Conservation (phyloP, 2,797 vertebrate genomes). For the Cirrhinus mrigala region DNA sequence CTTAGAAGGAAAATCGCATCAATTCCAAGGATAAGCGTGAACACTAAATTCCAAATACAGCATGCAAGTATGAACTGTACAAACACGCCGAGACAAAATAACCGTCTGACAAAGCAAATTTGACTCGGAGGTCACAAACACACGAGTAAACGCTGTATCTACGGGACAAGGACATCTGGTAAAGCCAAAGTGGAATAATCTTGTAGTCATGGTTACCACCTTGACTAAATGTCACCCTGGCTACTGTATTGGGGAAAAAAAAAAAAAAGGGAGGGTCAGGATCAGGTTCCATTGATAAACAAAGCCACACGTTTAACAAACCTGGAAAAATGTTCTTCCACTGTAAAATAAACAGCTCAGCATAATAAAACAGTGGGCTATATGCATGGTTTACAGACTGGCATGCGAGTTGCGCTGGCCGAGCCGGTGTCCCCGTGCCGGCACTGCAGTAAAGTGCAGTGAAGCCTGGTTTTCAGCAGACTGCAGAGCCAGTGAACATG, state of each 20-base stretch:
- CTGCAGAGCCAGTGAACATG: conserved; percentile 43
- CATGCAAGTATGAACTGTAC: conserved; percentile 6
- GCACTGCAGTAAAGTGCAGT: conserved; percentile 56
- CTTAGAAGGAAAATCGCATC: background rate
- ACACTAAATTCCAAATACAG: conserved; percentile 46
- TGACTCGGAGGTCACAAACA: conserved; percentile 49
- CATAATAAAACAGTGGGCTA: conserved; percentile 42
- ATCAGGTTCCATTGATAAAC: conserved; percentile 34
- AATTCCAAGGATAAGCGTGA: conserved; percentile 39
- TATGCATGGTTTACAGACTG: conserved; percentile 57
- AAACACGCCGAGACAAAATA: conserved; percentile 14
- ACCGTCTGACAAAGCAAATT: conserved; percentile 52
- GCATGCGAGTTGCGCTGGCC: conserved; percentile 46
- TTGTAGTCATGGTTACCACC: conserved; percentile 54
- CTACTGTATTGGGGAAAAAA: conserved; percentile 26
- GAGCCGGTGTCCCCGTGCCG: conserved; percentile 47
- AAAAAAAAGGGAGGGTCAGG: conserved; percentile 23
- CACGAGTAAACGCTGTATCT: conserved; percentile 29
- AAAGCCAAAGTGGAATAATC: conserved; percentile 39
- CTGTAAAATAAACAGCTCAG: conserved; percentile 51
- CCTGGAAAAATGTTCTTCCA: conserved; percentile 26
- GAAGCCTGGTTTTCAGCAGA: conserved; percentile 56
- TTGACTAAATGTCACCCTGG: conserved; percentile 54
- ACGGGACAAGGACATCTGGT: conserved; percentile 49
- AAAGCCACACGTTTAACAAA: conserved; percentile 40